phyloP scores from a whole-genome alignment of 2,797 vertebrate genomes.

The Lagocephalus sceleratus region DNA sequence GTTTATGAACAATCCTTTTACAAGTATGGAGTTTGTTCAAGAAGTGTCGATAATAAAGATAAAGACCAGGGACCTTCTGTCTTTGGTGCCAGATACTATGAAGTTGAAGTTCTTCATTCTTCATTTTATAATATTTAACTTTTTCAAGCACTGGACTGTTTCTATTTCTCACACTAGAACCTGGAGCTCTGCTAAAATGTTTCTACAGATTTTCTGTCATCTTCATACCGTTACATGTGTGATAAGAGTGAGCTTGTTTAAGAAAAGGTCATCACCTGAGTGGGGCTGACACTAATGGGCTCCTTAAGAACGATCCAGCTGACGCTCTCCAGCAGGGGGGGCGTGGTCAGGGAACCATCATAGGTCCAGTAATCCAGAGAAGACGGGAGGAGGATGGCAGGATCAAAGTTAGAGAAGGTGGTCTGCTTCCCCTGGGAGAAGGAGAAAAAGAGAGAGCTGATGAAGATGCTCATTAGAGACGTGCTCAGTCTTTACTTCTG shows the following conservation, averaged over 20 bases:
- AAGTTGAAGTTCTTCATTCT: too few species aligned
- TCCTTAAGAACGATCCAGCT: slow-evolving; percentile 93
- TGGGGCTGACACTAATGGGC: slow-evolving; percentile 83
- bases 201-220: neutral
- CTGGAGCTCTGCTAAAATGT: too few species aligned
- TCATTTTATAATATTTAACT: too few species aligned
- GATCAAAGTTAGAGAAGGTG: slow-evolving; percentile 83
- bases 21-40: too few species aligned
- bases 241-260: neutral
- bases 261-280: slow-evolving; percentile 76
- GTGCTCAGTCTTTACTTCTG: neutral
- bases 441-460: neutral
- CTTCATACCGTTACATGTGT: neutral
- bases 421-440: slow-evolving; percentile 74
- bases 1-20: too few species aligned
- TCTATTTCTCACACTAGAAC: too few species aligned
- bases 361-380: slow-evolving; percentile 92
- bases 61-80: too few species aligned
- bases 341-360: slow-evolving; percentile 92
- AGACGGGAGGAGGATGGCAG: slow-evolving; percentile 82
- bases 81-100: too few species aligned
- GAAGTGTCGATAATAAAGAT: too few species aligned
- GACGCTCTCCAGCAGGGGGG: slow-evolving; percentile 91
- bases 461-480: neutral
- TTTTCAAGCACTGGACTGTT: too few species aligned